Percentiles rank a stretch among this genome's conserved stretches.
Conservation (phyloP, 2,797 vertebrate genomes). For the Mastacembelus armatus region DNA sequence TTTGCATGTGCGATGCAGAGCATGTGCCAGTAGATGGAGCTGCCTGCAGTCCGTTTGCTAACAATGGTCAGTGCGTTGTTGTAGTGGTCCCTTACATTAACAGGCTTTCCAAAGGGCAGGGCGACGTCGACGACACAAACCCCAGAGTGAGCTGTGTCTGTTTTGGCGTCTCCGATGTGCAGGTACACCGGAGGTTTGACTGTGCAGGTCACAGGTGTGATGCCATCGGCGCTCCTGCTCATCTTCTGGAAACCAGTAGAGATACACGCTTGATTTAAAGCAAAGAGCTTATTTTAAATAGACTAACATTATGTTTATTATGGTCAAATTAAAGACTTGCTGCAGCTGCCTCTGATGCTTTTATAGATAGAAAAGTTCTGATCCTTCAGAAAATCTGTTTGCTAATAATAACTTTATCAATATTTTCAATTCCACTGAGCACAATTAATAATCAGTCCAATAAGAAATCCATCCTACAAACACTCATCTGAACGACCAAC, state of each 20-base stretch:
- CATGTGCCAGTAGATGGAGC: neutral
- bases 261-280: neutral
- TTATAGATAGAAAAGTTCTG: no score
- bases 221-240: conserved; percentile 37
- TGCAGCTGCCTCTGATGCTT: no score
- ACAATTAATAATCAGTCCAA: no score
- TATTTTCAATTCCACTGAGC: no score
- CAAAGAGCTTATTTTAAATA: neutral
- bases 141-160: conserved; percentile 82
- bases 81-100: conserved; percentile 82
- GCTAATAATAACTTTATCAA: no score
- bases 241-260: conserved; percentile 42
- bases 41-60: neutral
- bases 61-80: neutral
- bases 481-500: no score
- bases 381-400: no score
- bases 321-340: neutral
- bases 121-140: conserved; percentile 90
- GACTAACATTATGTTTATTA: neutral
- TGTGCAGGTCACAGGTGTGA: conserved; percentile 74
- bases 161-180: conserved; percentile 85
- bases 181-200: conserved; percentile 87
- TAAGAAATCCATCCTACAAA: no score
- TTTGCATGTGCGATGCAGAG: neutral
- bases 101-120: conserved; percentile 81